Conservation (phyloP, 92 coral and sea anemone genomes). For the Epizoanthus fatuus region DNA sequence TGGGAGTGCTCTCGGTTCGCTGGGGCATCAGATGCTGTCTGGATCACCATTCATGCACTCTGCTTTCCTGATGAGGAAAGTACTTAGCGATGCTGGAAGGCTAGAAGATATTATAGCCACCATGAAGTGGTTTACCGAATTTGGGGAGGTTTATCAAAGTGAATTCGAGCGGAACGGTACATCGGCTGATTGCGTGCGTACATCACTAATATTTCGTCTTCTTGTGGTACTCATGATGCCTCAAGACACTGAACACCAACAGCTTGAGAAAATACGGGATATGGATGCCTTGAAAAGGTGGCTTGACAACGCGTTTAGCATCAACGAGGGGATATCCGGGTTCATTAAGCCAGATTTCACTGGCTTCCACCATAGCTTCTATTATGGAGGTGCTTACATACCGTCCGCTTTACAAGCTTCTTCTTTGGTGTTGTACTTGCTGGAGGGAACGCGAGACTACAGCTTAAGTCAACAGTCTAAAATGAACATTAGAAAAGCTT, state of each 20-base stretch:
- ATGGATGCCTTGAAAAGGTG: constrained; percentile 70
- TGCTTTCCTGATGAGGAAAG: constrained; percentile 51
- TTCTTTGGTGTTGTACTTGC: constrained; percentile 65
- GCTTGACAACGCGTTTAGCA: constrained; percentile 66
- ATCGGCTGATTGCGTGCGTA: constrained; percentile 76
- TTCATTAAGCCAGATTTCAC: constrained; percentile 85
- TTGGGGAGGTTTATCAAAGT: constrained; percentile 56
- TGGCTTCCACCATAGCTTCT: constrained; percentile 75
- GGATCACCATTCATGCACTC: constrained; percentile 67
- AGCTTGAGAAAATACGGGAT: constrained; percentile 69
- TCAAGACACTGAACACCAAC: constrained; percentile 7
- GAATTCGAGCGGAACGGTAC: constrained; percentile 63
- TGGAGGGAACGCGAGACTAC: constrained; percentile 67
- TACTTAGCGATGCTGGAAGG: constrained; percentile 11
- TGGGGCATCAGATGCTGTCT: constrained; percentile 67
- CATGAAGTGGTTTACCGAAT: constrained; percentile 58
- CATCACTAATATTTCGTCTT: constrained; percentile 62
- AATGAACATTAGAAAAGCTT: constrained; percentile 66
- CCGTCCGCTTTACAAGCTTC: constrained; percentile 76
- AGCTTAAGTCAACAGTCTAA: constrained; percentile 28
- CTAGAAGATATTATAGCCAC: constrained; percentile 9
- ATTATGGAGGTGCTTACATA: constrained; percentile 63
- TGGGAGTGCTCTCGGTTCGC: constrained; percentile 67
- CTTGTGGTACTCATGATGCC: constrained; percentile 53
- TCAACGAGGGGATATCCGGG: constrained; percentile 82